Base-by-base conservation (phyloP, 2,888 invertebrate species). In the Himalopsyche japonica region DNA sequence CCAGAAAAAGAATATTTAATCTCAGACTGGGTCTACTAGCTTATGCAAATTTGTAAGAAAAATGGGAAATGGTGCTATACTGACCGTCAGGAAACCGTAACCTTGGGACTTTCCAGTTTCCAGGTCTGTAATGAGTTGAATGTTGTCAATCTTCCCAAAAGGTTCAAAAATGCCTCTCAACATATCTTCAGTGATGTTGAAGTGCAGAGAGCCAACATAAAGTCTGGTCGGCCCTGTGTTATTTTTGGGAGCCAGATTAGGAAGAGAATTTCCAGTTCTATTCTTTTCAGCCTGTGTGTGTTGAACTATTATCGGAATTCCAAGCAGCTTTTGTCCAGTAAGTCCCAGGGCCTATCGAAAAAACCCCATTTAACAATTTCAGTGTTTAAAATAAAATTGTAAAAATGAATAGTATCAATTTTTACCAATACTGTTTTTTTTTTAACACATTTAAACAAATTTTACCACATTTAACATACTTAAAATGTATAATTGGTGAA, bases 171-270 rank as follows among this genome's bases (percentile, higher is more conserved):
- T 99, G 34, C 98, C 98, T 84, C 97, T 93, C 83, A 99, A 92
- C 99, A 99, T 99, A 87, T 99, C 99, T 92, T 99, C 99, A 8
- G 98, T 98, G 87, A 99, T 99, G 90, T 99, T 99, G 89, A 98
- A 99, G 91, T 99, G 99, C 83, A 99, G 92, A 24, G 99, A 99
- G 43, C 99, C 99, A 83, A 99, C 98, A 91, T 99, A 99, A 10
- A 99, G 92, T 88, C 98, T 94, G 95, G 99, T 98, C 0, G 99
- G 99, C 24, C 99, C 99, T 79, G 96, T 95, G 90, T 96, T 96
- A 82, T 96, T 95, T 90, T 97, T 97, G 84, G 97, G 97, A 91
- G 96, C 95, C 88, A 97, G 93, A 89, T 96, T 95, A 84, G 97
- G 96, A 92, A 97, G 94, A 1, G 96, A 95, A 90, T 96, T 97